Evolutionary conservation across 1,140 invertebrate genomes (phyloP), one percentile per base, ranked within the genome.

Genomic region (Achroia grisella): DNA sequence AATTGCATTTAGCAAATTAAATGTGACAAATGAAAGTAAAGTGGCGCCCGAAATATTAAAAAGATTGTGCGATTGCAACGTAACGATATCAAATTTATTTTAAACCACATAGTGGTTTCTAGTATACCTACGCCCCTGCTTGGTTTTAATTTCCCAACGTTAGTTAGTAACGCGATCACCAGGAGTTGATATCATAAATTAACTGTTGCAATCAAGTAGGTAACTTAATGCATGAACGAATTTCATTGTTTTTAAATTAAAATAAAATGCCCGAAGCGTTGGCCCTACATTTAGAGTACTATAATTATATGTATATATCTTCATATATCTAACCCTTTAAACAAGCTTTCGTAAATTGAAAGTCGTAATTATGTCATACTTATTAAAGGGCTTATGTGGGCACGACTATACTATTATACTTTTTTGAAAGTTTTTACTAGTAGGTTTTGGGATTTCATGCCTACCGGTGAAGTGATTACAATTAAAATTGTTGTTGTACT

Each of bases 141-240:
- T 35, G 28, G 56, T 71, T 80, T 64, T 51, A 55, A 61, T 81
- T 78, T 71, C 74, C 44, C 52, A 70, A 70, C 62, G 46, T 40
- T 58, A 53, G 56, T 57, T 61, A 30, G 74, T 74, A 76, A 74
- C 48, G 48, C 50, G 74, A 74, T 76, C 72, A 56, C 37, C 60
- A 44, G 49, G 44, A 57, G 39, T 56, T 57, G 64, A 71, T 72
- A 72, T 62, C 39, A 46, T 52, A 62, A 65, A 61, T 67, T 65
- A 51, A 53, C 39, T 62, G 64, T 69, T 64, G 56, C 56, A 58
- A 52, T 44, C 52, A 55, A 23, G 17, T 23, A 23, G 17, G 17
- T 23, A 23, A 23, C 41, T 29, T 44, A 44, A 36, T 36, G 34
- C 41, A 36, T 37, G 42, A 37, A 10, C 15, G 33, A 42, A 33